Evolutionary conservation across 2,888 invertebrate genomes (phyloP).

Genomic region (Busseola fusca): DNA sequence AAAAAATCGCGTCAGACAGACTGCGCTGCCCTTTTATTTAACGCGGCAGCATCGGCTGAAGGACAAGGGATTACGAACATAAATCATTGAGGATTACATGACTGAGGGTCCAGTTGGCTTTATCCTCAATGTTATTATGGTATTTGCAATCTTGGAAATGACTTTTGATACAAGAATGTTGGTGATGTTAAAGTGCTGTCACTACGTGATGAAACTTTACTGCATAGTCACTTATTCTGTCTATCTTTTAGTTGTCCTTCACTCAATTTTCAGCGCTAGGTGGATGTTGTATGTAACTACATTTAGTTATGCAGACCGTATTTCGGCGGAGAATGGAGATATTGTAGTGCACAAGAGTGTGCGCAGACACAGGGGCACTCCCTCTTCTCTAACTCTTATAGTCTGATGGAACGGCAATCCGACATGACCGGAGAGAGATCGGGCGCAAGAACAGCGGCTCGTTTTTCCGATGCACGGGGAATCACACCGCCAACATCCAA

Average conservation of each 20-base stretch:
- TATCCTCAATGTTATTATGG: conserved; percentile 31
- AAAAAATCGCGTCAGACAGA: background rate
- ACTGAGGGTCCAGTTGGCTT: conserved; percentile 28
- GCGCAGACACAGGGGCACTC: background rate
- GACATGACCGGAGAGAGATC: background rate
- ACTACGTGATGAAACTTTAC: conserved; percentile 13
- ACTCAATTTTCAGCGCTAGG: background rate
- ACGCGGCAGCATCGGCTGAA: conserved; percentile 20
- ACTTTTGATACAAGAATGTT: conserved; percentile 8
- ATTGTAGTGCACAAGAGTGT: background rate
- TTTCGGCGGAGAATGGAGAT: background rate
- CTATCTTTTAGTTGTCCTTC: background rate
- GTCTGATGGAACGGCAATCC: background rate
- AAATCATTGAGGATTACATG: conserved; percentile 55
- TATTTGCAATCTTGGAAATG: conserved; percentile 14
- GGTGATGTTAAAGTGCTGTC: conserved; percentile 6
- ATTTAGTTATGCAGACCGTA: background rate
- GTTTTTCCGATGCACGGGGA: background rate
- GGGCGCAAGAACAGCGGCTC: background rate
- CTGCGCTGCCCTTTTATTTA: conserved; percentile 15
- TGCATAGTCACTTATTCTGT: background rate
- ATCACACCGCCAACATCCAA: background rate
- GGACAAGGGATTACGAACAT: conserved; percentile 26
- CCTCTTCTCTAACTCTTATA: background rate
- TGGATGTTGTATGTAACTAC: background rate